phyloP scores from a whole-genome alignment of 2,113 vertebrate genomes.

The Fukomys damarensis region DNA sequence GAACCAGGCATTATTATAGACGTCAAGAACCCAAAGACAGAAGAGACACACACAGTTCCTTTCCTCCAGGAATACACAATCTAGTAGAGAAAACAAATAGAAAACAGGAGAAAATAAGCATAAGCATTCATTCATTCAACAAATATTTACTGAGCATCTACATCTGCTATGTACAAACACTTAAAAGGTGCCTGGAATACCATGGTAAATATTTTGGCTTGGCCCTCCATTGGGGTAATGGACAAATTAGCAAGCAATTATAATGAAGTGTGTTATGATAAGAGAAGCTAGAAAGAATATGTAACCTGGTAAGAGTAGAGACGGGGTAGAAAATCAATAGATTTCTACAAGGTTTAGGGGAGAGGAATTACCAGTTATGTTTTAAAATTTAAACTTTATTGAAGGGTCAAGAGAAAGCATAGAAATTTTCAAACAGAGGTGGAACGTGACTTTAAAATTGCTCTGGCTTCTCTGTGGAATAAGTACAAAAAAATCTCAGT shows the following conservation, averaged over 20 bases:
- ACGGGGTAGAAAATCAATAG: not conserved
- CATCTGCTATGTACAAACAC: not conserved
- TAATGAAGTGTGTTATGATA: not conserved
- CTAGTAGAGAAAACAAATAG: not conserved
- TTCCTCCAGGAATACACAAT: not conserved
- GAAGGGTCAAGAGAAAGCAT: not conserved
- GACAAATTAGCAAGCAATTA: constrained; percentile 1
- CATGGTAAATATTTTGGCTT: not conserved
- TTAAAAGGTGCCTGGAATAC: not conserved
- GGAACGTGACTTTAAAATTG: not conserved
- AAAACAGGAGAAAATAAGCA: not conserved
- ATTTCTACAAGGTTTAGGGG: not conserved
- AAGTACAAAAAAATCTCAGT: not conserved
- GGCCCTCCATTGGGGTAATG: not conserved
- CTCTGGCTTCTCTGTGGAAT: not conserved
- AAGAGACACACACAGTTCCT: not conserved
- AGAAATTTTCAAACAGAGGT: not conserved
- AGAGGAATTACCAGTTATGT: not conserved
- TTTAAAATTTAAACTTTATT: constrained; percentile 15
- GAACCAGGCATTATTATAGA: not conserved
- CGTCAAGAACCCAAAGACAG: not conserved
- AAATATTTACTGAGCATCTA: constrained; percentile 9
- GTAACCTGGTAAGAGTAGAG: not conserved
- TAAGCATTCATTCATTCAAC: not conserved
- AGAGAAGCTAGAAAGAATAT: not conserved